Evolutionary conservation across 2,888 invertebrate genomes (phyloP).

Genomic region (Scaptodrosophila latifasciaeformis): DNA sequence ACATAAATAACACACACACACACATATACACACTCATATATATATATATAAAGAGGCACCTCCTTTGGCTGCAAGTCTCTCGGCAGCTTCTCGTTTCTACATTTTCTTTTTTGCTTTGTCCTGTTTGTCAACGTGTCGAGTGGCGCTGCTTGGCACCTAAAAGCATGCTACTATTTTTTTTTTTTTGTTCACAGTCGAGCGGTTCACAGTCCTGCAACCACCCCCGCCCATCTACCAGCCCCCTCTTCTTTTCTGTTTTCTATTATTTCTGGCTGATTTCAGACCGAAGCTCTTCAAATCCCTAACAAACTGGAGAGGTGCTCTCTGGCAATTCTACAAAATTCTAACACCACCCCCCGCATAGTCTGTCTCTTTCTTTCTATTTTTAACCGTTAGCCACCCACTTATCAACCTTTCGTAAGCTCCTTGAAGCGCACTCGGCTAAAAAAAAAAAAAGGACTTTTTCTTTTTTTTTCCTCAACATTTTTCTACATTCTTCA

Average conservation of each 20-base stretch:
- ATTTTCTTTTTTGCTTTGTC: no score
- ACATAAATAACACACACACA: slow-evolving; percentile 50
- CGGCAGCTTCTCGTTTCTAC: slow-evolving; percentile 3
- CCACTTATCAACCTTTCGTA: neutral
- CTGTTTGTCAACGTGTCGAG: slow-evolving; percentile 25
- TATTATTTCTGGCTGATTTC: neutral
- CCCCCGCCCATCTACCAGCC: neutral
- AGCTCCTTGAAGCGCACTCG: slow-evolving; percentile 6
- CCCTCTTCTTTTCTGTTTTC: neutral
- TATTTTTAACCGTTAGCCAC: neutral
- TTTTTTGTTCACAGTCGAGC: slow-evolving; percentile 18
- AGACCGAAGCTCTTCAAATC: neutral
- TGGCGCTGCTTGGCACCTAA: slow-evolving; percentile 59
- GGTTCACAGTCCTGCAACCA: neutral
- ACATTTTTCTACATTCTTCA: neutral
- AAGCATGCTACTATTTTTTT: slow-evolving; percentile 56
- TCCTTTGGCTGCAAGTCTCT: no score
- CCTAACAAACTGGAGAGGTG: neutral
- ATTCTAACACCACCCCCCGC: neutral
- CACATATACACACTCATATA: slow-evolving; percentile 18
- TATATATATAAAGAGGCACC: neutral
- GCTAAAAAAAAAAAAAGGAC: slow-evolving; percentile 6
- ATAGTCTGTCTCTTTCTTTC: neutral
- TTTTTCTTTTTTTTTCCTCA: slow-evolving; percentile 4
- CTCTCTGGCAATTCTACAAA: neutral